phyloP scores from a whole-genome alignment of 2,888 invertebrate genomes.

The Cyclophora punctaria region DNA sequence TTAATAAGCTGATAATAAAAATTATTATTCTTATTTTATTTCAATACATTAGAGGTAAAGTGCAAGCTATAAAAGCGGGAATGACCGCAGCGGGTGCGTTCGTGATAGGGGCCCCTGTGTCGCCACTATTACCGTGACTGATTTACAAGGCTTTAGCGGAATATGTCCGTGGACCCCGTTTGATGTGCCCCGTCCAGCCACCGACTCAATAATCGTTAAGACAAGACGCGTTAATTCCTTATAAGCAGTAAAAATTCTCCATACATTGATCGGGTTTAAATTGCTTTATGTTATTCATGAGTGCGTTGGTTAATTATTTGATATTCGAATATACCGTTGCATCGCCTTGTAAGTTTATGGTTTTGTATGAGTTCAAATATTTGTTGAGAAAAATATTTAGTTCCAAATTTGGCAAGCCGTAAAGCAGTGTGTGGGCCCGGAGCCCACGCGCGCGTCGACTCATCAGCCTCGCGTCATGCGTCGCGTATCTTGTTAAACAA shows the following conservation, averaged over 20 bases:
- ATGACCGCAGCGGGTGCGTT: slow-evolving; percentile 8
- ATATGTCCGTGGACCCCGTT: slow-evolving; percentile 36
- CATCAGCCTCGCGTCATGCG: slow-evolving; percentile 7
- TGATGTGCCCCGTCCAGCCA: slow-evolving; percentile 40
- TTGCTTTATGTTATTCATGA: slow-evolving; percentile 31
- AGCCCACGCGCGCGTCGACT: slow-evolving; percentile 9
- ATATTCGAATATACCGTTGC: background rate
- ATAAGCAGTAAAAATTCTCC: slow-evolving; percentile 30
- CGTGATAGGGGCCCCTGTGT: slow-evolving; percentile 31
- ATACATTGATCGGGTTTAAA: slow-evolving; percentile 39
- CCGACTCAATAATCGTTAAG: slow-evolving; percentile 63
- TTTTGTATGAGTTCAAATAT: slow-evolving; percentile 10
- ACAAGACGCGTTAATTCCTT: slow-evolving; percentile 55
- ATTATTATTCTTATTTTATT: slow-evolving; percentile 4
- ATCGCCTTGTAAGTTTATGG: slow-evolving; percentile 7
- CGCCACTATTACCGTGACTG: slow-evolving; percentile 42
- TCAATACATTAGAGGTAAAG: slow-evolving; percentile 4
- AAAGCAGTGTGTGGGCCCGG: slow-evolving; percentile 12
- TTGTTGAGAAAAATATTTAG: slow-evolving; percentile 6
- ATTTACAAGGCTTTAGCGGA: slow-evolving; percentile 55
- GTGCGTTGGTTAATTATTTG: slow-evolving; percentile 1
- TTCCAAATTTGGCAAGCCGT: slow-evolving; percentile 12
- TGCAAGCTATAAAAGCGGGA: slow-evolving; percentile 6
- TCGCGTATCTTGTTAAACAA: slow-evolving; percentile 17
- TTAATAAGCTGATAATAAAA: background rate